phyloP scores from a whole-genome alignment of 1,140 invertebrate species.

The Neodiprion pinetum region DNA sequence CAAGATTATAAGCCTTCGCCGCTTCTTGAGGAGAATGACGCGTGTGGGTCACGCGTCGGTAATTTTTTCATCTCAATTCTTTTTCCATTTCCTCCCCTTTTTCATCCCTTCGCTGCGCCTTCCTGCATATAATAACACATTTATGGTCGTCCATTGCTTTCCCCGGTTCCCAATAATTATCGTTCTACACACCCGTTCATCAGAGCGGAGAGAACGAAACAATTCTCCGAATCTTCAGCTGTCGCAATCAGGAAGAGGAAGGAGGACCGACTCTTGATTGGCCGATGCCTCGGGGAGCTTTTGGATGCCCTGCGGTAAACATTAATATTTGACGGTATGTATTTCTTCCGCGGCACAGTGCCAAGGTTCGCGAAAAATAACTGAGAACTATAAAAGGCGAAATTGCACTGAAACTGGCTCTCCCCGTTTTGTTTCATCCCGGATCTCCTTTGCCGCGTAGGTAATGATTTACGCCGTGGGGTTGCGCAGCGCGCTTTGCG shows the following conservation, averaged over 20 bases:
- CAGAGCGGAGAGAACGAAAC: no score
- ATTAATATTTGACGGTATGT: background rate
- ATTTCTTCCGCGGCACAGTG: background rate
- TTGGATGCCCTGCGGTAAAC: background rate
- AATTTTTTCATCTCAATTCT: no score
- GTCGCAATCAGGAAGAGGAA: conserved; percentile 1
- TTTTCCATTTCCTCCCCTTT: no score
- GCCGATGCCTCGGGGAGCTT: background rate
- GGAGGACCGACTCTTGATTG: background rate
- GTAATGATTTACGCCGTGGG: background rate
- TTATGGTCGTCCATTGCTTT: no score
- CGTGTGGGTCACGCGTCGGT: conserved; percentile 11
- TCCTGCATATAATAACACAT: no score
- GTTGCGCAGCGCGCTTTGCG: background rate
- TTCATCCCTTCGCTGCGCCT: no score
- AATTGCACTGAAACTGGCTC: background rate
- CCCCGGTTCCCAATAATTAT: no score
- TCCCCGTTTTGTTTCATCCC: background rate
- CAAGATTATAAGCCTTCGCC: conserved; percentile 46
- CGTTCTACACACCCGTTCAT: no score
- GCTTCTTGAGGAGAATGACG: conserved; percentile 16
- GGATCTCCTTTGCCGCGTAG: background rate
- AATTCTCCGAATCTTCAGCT: no score
- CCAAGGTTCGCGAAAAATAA: background rate
- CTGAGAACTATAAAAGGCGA: background rate